Evolutionary conservation across 2,113 vertebrate species (phyloP), one percentile per base, ranked within the genome.

Genomic region (Phalacrocorax brasilianus): DNA sequence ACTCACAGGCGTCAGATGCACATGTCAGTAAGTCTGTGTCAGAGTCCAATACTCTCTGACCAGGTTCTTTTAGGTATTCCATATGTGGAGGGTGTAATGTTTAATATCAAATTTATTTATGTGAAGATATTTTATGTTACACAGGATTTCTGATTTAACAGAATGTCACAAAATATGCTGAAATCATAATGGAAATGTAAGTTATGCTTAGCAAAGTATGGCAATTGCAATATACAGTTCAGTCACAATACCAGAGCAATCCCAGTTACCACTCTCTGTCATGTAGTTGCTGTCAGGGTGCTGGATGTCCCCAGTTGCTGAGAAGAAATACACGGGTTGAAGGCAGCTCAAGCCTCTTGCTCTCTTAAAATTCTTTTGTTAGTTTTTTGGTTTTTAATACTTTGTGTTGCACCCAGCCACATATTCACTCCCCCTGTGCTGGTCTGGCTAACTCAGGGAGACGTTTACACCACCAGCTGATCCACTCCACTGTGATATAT

Each of bases 251-350:
- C n/a, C 35, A n/a, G 15, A 9, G 30, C 32, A 45, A 32, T 80
- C 28, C 49, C 28, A 2, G 3, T 55, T 80, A n/a, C n/a, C 1
- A 1, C 2, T 19, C 15, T n/a, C n/a, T 72, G 6, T 17, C 35
- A 17, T 32, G 26, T 27, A 13, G 12, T 35, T 0, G 0, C 40
- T 63, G 20, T 14, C 86, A 50, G n/a, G n/a, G 21, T 35, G 7
- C 30, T 66, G n/a, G 12, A 24, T 56, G 23, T 28, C 12, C 58
- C 28, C 49, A 40, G 28, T n/a, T 1, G 0, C 66, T 40, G 19
- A 65, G 62, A n/a, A 67, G 58, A 21, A 77, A 42, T 33, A 47
- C 0, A 1, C 14, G 9, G 49, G 28, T 42, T 56, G 30, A 72
- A 65, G n/a, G 23, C 28, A 79, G 23, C 33, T 79, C 40, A 40